Conservation (phyloP, 1,140 invertebrate species). For the Olivierus martensii region DNA sequence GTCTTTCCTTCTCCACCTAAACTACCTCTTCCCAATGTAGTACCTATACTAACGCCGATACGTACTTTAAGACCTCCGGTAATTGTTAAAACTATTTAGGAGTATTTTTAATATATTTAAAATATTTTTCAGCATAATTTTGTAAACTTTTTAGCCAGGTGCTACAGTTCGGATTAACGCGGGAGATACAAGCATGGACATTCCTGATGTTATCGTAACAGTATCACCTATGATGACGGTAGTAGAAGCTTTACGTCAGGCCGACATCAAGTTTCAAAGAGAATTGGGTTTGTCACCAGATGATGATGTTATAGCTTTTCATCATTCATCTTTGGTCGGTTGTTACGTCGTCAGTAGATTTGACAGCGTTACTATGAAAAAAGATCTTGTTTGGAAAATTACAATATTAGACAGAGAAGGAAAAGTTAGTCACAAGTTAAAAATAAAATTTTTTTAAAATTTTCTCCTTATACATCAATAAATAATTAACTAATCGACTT, state of each 20-base stretch:
- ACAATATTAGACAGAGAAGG: constrained; percentile 4
- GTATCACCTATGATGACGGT: constrained; percentile 13
- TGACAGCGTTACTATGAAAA: not conserved
- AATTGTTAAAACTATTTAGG: not conserved
- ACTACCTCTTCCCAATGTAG: constrained; percentile 1
- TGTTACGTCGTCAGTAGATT: constrained; percentile 4
- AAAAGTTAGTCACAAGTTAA: not conserved
- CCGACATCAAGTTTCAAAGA: constrained; percentile 9
- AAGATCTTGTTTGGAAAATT: constrained; percentile 4
- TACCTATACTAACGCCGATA: not conserved
- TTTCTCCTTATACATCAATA: not conserved
- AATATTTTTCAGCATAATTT: not conserved
- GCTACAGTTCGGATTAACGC: constrained; percentile 5
- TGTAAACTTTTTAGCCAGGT: constrained; percentile 5
- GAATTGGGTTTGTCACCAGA: not conserved
- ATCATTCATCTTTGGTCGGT: constrained; percentile 1
- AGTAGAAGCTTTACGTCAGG: constrained; percentile 8
- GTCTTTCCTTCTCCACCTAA: not conserved
- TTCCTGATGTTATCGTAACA: constrained; percentile 5
- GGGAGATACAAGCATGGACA: not conserved
- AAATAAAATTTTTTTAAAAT: not conserved
- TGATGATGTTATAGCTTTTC: constrained; percentile 5
- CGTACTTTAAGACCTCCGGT: not conserved
- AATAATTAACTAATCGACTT: not conserved
- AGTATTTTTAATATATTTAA: not conserved